Conservation (phyloP, 2,113 vertebrate species). For the Semnornis frantzii region DNA sequence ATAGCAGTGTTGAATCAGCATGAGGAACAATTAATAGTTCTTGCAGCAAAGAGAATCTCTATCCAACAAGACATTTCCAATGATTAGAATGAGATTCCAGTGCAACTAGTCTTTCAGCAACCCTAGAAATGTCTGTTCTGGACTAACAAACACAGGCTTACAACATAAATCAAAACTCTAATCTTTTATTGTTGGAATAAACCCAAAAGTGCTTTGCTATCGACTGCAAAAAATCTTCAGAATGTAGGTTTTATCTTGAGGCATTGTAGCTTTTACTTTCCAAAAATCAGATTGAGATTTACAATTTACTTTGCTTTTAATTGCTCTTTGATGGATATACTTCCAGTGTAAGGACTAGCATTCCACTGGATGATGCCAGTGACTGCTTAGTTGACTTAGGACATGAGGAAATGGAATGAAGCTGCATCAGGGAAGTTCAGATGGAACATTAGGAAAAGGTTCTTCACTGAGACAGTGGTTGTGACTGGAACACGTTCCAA, state of each 20-base stretch:
- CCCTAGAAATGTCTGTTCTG: background rate
- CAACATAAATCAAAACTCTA: background rate
- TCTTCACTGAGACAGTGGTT: background rate
- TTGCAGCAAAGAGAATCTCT: background rate
- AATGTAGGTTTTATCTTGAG: background rate
- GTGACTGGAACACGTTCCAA: background rate
- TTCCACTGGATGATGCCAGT: conserved; percentile 6
- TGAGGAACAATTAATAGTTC: background rate
- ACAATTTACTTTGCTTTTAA: background rate
- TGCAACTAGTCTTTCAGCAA: background rate
- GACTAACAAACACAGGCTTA: background rate
- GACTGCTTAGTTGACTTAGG: background rate
- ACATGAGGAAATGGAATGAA: background rate
- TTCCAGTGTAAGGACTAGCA: background rate
- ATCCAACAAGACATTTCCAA: background rate
- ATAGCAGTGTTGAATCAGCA: background rate
- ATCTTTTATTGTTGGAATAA: background rate
- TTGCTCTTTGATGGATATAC: background rate
- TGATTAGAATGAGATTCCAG: background rate
- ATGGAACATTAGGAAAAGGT: background rate
- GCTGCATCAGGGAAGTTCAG: background rate
- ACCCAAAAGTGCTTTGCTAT: background rate
- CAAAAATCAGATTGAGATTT: background rate
- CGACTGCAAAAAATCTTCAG: background rate
- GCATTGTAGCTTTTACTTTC: background rate